Percentiles rank a stretch among this genome's conserved stretches.
Conservation (phyloP, 2,113 vertebrate genomes). For the Climacteris rufus region DNA sequence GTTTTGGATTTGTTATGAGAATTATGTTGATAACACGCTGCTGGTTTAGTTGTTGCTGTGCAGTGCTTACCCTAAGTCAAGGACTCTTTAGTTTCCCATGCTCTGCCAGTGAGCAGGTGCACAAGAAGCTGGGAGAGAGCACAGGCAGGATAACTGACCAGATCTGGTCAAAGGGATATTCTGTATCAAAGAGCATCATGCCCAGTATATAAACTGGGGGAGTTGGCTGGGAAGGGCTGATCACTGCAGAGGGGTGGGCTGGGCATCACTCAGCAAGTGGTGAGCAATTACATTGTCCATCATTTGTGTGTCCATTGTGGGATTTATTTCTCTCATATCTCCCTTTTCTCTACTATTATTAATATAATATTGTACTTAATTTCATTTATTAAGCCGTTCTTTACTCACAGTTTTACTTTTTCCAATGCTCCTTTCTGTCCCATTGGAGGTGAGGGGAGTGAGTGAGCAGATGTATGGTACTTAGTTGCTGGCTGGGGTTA, state of each 20-base stretch:
- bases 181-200: background rate
- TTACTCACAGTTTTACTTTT: background rate
- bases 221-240: background rate
- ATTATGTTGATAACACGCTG: background rate
- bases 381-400: background rate
- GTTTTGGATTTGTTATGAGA: background rate
- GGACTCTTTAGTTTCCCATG: background rate
- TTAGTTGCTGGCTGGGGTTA: background rate
- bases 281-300: background rate
- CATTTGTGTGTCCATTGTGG: background rate
- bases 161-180: background rate
- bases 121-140: background rate
- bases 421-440: rapidly evolving
- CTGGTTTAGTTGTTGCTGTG: background rate
- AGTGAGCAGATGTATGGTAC: background rate
- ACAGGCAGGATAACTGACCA: background rate
- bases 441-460: background rate
- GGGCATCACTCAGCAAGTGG: background rate
- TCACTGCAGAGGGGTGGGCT: background rate
- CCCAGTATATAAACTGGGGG: background rate
- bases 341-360: background rate
- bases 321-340: background rate
- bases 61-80: background rate
- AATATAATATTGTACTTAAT: background rate
- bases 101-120: background rate